Base-by-base conservation (phyloP, 2,113 vertebrate species). In the Canis aureus region DNA sequence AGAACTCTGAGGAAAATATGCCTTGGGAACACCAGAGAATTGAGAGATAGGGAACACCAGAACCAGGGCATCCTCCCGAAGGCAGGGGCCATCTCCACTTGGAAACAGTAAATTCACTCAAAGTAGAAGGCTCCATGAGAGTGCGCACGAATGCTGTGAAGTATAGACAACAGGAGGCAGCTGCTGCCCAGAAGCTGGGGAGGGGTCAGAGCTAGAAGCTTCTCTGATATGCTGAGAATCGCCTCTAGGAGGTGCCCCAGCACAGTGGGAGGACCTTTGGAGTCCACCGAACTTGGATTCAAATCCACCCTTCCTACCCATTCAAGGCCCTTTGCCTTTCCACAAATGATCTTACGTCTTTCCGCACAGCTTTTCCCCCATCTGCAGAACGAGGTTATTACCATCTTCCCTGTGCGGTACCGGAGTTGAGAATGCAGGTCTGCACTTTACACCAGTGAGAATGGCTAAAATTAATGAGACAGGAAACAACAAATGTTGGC, bases 181-280 rank as follows among this genome's bases (percentile, higher is more conserved):
- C 16, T 3, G 76, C 16, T 10, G 43, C 25, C 69, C 64, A 13
- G 59, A 29, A 62, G 43, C 60, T 27, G 27, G 13, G 17, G 76
- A 25, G n/a, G 53, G 27, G 5, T 94, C 49, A 35, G 12, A 59
- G 5, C 15, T 43, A 13, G 57, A 82, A 49, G 19, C 23, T 35
- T 62, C 57, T 9, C 38, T 1, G 23, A 35, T 1, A 51, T 27
- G 23, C 11, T 80, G 22, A 49, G 1, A 4, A 5, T 11, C 2
- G 32, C 83, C 87, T 96, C 94, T 91, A 57, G 89, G 66, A 91
- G 55, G 85, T 0, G 25, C 69, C 55, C 27, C 35, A 60, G 82
- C 0, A 62, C 92, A 87, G 74, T 71, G 64, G 69, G 60, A 96
- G n/a, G 94, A 64, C 27, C 25, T 71, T 29, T 29, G 20, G 57